A percentile compares a stretch with the other conserved stretches of the same genome.
Conservation (phyloP, 2,797 vertebrate genomes). For the Bryconaethiops microstoma region DNA sequence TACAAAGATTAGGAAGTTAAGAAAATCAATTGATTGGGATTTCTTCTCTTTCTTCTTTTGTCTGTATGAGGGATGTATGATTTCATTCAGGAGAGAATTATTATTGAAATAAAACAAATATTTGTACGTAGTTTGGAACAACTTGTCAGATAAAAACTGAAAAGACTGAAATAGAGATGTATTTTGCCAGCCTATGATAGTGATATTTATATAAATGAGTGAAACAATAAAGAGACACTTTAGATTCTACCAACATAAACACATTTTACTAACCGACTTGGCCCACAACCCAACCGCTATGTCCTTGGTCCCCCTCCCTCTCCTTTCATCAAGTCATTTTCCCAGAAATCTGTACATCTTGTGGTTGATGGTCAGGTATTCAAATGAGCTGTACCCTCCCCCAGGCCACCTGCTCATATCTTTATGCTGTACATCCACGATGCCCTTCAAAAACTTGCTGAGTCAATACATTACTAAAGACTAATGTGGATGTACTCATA, state of each 20-base stretch:
- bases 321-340: slow-evolving; percentile 70
- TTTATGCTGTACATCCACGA: slow-evolving; percentile 62
- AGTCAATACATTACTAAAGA: slow-evolving; percentile 37
- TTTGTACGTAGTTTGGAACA: no score
- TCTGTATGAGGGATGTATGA: no score
- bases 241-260: neutral
- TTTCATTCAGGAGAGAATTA: no score
- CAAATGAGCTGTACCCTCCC: slow-evolving; percentile 90
- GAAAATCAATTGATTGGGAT: no score
- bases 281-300: neutral
- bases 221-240: neutral
- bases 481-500: neutral
- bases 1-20: neutral
- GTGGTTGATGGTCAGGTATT: slow-evolving; percentile 84
- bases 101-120: no score
- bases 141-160: neutral
- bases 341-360: slow-evolving; percentile 83
- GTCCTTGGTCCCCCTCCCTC: slow-evolving; percentile 16
- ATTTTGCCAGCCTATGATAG: neutral
- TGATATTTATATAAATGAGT: no score
- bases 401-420: slow-evolving; percentile 61
- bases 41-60: no score
- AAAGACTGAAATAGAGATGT: neutral
- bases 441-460: slow-evolving; percentile 57
- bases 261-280: neutral